Base-by-base conservation (phyloP, 2,113 vertebrate species). In the Guaruba guarouba region DNA sequence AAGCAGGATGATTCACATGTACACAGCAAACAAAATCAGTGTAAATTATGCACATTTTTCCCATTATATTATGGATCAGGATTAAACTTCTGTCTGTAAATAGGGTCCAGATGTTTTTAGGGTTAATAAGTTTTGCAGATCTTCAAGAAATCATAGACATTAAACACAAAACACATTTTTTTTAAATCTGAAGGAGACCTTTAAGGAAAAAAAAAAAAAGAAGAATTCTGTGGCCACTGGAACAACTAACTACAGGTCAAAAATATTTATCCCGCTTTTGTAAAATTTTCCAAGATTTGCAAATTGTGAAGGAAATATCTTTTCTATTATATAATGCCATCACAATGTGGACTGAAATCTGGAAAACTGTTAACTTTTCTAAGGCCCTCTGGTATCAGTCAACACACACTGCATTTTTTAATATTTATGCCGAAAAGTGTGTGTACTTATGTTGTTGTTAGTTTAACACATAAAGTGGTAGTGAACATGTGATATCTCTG, bases 371-470 rank as follows among this genome's bases (percentile, higher is more conserved):
- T 37, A 83, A 37, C 11, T 48, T 81, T 86, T 15, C 27, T 46
- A 71, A 48, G 31, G 7, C 1, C 23, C 2, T 69, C 8, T 78
- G 9, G 2, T 51, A 46, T 37, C 31, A 74, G 25, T 17, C 61
- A 74, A 7, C 14, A 55, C 5, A 74, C 2, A n/a, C 2, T 51
- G 4, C 2, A 46, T 66, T 66, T 86, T 92, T 28, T 79, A 61
- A 74, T 78, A 62, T 16, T 3, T 12, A 43, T n/a, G 13, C 3
- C 19, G 2, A 3, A 37, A 46, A 39, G 0, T n/a, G 1, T 37
- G 3, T 18, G 12, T 66, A 49, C 4, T 54, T 57, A 10, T 17
- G 5, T 14, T 82, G 85, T 69, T 51, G 35, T 48, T 51, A 67
- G 4, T 59, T 87, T 61, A 85, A 69, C 14, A 62, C 5, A 74